Conservation (phyloP, 2,113 vertebrate species). For the Atherinomorus stipes region DNA sequence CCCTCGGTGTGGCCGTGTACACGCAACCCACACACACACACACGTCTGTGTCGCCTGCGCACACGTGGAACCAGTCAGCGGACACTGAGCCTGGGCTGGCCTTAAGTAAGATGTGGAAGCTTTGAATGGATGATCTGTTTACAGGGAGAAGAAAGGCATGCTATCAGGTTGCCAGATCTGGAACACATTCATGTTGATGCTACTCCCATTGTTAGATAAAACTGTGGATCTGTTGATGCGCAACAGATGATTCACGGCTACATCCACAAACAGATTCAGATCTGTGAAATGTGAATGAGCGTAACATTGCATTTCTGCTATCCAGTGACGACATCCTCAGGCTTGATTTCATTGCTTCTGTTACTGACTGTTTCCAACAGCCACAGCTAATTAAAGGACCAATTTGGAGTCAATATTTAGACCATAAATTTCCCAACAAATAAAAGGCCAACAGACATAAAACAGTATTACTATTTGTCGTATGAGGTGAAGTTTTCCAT, state of each 20-base stretch:
- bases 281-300: constrained; percentile 26
- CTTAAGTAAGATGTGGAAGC: constrained; percentile 74
- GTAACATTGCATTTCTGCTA: constrained; percentile 10
- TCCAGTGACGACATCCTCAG: constrained; percentile 17
- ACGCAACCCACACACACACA: constrained; percentile 52
- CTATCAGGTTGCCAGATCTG: constrained; percentile 79
- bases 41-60: constrained; percentile 59
- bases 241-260: constrained; percentile 70
- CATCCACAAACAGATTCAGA: constrained; percentile 44
- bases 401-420: constrained; percentile 50
- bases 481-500: constrained; percentile 48
- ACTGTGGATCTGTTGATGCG: constrained; percentile 70
- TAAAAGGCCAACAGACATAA: constrained; percentile 23
- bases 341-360: constrained; percentile 33
- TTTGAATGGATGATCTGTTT: constrained; percentile 82
- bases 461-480: constrained; percentile 25
- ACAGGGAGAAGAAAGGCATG: constrained; percentile 74
- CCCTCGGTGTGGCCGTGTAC: constrained; percentile 32
- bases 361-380: constrained; percentile 37
- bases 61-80: constrained; percentile 82
- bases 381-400: constrained; percentile 34
- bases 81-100: constrained; percentile 66
- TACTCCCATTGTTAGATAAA: constrained; percentile 72
- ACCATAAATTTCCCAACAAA: constrained; percentile 52
- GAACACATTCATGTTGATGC: constrained; percentile 77